Percentiles rank a stretch among this genome's conserved stretches.
Evolutionary conservation across 2,797 vertebrate genomes (phyloP).

Genomic region (Erpetoichthys calabaricus): DNA sequence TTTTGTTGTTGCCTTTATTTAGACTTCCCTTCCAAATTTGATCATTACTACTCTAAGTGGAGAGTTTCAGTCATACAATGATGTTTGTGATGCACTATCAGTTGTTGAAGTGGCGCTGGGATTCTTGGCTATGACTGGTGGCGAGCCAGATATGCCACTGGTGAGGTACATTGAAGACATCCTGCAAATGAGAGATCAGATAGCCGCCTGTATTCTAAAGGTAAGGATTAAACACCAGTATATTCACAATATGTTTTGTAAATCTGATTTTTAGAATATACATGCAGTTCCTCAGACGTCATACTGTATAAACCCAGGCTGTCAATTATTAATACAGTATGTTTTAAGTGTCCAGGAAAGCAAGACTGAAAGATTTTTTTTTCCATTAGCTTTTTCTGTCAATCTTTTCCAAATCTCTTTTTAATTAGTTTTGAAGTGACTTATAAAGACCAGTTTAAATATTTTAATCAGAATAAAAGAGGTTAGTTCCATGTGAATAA

Average conservation of each 20-base stretch:
- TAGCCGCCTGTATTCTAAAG: slow-evolving; percentile 56
- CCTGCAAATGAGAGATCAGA: slow-evolving; percentile 75
- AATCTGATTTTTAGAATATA: no score
- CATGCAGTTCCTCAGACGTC: no score
- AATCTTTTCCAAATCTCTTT: no score
- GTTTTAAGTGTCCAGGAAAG: no score
- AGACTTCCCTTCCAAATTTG: slow-evolving; percentile 59
- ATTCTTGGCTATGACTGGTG: slow-evolving; percentile 78
- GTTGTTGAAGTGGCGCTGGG: slow-evolving; percentile 66
- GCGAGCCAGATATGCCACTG: slow-evolving; percentile 53
- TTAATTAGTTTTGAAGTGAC: no score
- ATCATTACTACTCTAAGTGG: slow-evolving; percentile 45
- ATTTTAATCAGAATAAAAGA: no score
- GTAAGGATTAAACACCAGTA: no score
- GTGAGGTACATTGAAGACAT: slow-evolving; percentile 56
- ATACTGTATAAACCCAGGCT: slow-evolving; percentile 2
- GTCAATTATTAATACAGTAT: not conserved
- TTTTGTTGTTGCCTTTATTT: slow-evolving; percentile 8
- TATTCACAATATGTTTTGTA: no score
- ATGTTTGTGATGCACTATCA: slow-evolving; percentile 76
- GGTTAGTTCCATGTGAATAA: no score
- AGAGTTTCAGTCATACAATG: slow-evolving; percentile 77
- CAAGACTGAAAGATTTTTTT: no score
- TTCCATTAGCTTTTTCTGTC: no score
- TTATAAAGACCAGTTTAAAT: no score